A percentile compares a stretch with the other conserved stretches of the same genome.
Evolutionary conservation across 2,888 invertebrate species (phyloP).

Genomic region (Pardosa pseudoannulata): DNA sequence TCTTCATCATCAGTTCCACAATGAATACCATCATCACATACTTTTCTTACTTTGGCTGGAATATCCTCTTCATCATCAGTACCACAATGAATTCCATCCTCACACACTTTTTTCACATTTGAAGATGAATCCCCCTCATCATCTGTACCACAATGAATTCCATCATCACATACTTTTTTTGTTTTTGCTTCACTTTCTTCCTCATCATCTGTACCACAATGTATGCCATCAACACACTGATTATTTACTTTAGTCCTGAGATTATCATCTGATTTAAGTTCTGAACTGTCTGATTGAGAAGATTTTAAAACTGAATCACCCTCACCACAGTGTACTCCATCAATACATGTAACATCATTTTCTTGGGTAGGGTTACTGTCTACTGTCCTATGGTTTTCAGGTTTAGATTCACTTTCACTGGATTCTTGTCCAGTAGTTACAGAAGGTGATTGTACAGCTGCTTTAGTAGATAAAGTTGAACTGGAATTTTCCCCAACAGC

Average conservation of each 20-base stretch:
- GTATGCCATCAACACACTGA: constrained; percentile 24
- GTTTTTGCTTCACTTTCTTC: not conserved
- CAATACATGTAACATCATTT: constrained; percentile 13
- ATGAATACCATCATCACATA: constrained; percentile 29
- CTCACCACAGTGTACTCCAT: constrained; percentile 29
- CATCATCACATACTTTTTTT: constrained; percentile 40
- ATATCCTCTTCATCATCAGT: constrained; percentile 39
- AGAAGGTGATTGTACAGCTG: constrained; percentile 4
- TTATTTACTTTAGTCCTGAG: constrained; percentile 53
- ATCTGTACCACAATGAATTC: constrained; percentile 46
- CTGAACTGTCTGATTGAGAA: constrained; percentile 12
- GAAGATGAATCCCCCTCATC: not conserved
- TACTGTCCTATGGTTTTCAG: constrained; percentile 49
- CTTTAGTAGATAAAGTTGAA: not conserved
- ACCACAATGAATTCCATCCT: constrained; percentile 65
- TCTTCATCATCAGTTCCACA: constrained; percentile 32
- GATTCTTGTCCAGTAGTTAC: constrained; percentile 26
- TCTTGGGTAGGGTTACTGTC: constrained; percentile 8
- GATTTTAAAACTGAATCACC: constrained; percentile 6
- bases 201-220: constrained; percentile 21
- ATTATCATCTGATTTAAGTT: not conserved
- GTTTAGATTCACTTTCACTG: constrained; percentile 31
- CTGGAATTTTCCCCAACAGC: constrained; percentile 15
- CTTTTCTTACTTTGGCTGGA: not conserved
- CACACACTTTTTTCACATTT: constrained; percentile 30